phyloP scores from a whole-genome alignment of 2,888 invertebrate species.

The Conistra vaccinii region DNA sequence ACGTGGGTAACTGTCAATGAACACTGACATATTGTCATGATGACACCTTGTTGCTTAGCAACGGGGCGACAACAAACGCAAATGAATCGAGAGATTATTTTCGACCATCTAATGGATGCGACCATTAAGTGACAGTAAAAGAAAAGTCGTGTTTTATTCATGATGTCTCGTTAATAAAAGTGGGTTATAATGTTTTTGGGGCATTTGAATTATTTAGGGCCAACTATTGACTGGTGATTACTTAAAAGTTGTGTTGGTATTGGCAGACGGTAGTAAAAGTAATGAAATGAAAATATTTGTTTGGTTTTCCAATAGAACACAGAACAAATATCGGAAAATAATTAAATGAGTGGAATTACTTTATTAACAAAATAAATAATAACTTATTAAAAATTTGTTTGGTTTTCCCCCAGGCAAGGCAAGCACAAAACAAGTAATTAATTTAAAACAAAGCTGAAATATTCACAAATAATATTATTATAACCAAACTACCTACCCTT shows the following conservation, averaged over 20 bases:
- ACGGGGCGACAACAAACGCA: constrained; percentile 69
- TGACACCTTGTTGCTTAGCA: constrained; percentile 71
- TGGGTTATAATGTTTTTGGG: constrained; percentile 39
- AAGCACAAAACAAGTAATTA: not conserved
- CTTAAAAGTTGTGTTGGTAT: constrained; percentile 9
- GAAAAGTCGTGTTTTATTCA: constrained; percentile 63
- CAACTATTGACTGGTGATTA: constrained; percentile 28
- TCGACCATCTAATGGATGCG: constrained; percentile 57
- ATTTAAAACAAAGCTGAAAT: not conserved
- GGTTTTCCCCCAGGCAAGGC: not conserved
- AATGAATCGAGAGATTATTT: constrained; percentile 69
- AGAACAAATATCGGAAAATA: no score
- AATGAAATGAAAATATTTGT: not conserved
- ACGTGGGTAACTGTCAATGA: constrained; percentile 68
- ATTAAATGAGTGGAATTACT: no score
- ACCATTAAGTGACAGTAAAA: constrained; percentile 61
- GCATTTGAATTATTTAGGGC: constrained; percentile 13
- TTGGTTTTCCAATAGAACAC: not conserved
- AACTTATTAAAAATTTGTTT: not conserved
- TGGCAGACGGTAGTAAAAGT: not conserved
- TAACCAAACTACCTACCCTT: not conserved
- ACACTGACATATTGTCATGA: constrained; percentile 65
- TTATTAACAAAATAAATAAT: no score
- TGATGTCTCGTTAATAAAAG: constrained; percentile 46
- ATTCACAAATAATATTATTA: not conserved